These are phyloP conservation scores for Steinernema khuongi DNA, from an alignment of 1,140 invertebrate species.

Conservation along the genomic window DNA sequence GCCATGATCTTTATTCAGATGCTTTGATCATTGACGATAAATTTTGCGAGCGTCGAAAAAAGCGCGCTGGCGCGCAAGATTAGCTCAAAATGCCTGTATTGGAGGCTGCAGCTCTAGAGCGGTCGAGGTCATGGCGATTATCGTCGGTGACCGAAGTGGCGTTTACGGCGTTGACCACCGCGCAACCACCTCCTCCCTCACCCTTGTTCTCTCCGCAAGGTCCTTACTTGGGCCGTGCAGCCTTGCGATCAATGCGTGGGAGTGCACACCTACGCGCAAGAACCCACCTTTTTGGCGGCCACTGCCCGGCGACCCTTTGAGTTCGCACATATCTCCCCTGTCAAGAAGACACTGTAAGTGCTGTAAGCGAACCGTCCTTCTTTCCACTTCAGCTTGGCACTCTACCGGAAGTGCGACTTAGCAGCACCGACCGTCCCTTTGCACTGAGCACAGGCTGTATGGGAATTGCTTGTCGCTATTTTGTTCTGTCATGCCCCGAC, in stretches of 20 bases:
- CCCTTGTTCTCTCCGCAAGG: background rate
- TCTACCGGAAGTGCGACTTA: too few species aligned
- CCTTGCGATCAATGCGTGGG: background rate
- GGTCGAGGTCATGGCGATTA: slow-evolving; percentile 7
- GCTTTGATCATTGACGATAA: too few species aligned
- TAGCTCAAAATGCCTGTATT: background rate
- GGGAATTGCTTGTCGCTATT: slow-evolving; percentile 11
- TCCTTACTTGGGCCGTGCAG: background rate
- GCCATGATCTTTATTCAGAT: too few species aligned
- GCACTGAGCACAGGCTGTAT: too few species aligned
- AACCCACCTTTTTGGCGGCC: background rate
- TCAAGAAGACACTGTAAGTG: too few species aligned
- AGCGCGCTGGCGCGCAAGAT: background rate
- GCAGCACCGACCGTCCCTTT: too few species aligned
- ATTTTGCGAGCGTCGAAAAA: background rate
- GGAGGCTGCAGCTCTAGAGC: background rate
- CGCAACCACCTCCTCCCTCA: background rate
- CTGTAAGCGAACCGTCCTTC: too few species aligned
- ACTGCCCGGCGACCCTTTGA: too few species aligned
- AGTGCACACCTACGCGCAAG: background rate
- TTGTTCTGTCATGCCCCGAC: too few species aligned
- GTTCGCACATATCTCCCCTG: too few species aligned
- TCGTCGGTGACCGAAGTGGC: background rate
- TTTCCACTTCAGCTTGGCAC: too few species aligned
- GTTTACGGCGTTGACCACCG: background rate